Conservation (phyloP, 2,888 invertebrate species). For the Linnaemya tessellans region DNA sequence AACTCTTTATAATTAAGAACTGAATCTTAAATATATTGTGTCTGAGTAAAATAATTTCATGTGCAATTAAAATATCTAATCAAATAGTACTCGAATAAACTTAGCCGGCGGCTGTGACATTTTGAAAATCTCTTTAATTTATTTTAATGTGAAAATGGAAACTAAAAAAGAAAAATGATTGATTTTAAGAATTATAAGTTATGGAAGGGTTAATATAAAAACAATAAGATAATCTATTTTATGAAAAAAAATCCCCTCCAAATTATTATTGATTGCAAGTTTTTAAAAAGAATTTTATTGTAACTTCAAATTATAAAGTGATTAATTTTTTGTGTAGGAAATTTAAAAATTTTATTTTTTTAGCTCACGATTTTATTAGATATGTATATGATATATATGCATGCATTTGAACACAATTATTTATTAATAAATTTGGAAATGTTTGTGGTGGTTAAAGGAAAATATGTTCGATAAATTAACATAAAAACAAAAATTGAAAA, state of each 20-base stretch:
- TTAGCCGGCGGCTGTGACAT: background rate
- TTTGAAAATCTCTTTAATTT: background rate
- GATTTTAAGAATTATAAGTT: background rate
- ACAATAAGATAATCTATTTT: background rate
- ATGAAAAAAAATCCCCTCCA: background rate
- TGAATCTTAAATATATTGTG: too few relatives aligned
- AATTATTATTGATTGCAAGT: too few relatives aligned
- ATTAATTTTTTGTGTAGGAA: background rate
- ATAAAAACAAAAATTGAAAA: conserved; percentile 35
- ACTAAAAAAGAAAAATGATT: background rate
- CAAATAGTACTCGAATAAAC: background rate
- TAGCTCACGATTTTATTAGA: background rate
- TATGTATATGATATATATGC: background rate
- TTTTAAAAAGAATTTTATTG: background rate
- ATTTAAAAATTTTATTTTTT: background rate
- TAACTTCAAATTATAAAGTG: background rate
- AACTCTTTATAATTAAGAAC: too few relatives aligned
- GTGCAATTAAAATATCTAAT: background rate
- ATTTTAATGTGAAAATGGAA: background rate
- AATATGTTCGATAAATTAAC: conserved; percentile 27
- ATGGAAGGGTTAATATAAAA: background rate
- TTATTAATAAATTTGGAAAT: background rate
- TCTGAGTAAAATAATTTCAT: too few relatives aligned
- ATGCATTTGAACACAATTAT: conserved; percentile 1
- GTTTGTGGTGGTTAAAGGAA: background rate